phyloP scores from a whole-genome alignment of 2,797 vertebrate genomes.

The Tolypeutes matacus region DNA sequence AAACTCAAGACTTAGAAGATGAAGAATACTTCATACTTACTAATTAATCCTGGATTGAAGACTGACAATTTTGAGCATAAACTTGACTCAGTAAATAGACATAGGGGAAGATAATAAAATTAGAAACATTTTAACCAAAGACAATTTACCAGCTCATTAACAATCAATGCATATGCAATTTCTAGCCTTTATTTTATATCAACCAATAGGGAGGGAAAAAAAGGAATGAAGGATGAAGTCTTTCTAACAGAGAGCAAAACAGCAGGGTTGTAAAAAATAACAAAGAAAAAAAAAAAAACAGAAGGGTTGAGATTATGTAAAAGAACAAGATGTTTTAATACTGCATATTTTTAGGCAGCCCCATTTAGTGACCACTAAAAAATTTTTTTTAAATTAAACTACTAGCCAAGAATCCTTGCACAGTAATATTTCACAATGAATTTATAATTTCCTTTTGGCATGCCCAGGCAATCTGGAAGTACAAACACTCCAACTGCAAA shows the following conservation, averaged over 20 bases:
- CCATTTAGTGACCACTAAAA: conserved; percentile 12
- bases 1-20: conserved; percentile 49
- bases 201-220: conserved; percentile 26
- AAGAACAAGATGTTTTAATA: conserved; percentile 52
- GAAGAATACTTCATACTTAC: conserved; percentile 36
- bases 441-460: conserved; percentile 52
- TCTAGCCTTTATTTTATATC: conserved; percentile 36
- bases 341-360: neutral
- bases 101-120: conserved; percentile 31
- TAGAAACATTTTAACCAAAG: conserved; percentile 48
- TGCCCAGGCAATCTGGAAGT: conserved; percentile 9
- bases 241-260: conserved; percentile 45
- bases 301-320: conserved; percentile 17
- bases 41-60: conserved; percentile 64
- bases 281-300: neutral
- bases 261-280: conserved; percentile 27
- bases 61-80: conserved; percentile 57
- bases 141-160: conserved; percentile 48
- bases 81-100: conserved; percentile 47
- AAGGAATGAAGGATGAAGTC: conserved; percentile 44
- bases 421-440: conserved; percentile 58
- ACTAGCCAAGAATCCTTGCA: conserved; percentile 33
- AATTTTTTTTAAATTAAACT: conserved; percentile 45
- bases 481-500: conserved; percentile 43
- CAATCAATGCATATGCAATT: conserved; percentile 52